phyloP scores from a whole-genome alignment of 2,888 invertebrate species.

The Lottia gigantea region DNA sequence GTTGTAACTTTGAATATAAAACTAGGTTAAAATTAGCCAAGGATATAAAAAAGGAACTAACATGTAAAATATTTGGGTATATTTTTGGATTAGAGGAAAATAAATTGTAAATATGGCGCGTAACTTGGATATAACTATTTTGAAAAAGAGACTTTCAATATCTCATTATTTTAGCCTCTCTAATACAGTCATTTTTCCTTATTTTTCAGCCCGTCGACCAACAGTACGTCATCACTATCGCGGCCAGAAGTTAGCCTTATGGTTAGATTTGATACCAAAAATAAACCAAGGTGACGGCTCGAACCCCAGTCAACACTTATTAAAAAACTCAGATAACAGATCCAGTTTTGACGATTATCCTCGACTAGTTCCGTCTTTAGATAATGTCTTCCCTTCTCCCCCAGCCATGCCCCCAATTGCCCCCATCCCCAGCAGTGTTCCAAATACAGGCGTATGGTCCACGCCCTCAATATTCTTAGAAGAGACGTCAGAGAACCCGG shows the following conservation, averaged over 20 bases:
- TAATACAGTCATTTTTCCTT: conserved; percentile 15
- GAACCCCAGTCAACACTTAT: conserved; percentile 87
- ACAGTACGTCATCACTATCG: conserved; percentile 93
- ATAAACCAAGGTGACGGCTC: conserved; percentile 83
- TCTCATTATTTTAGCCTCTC: too few relatives aligned
- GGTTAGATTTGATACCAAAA: conserved; percentile 94
- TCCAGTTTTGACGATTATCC: conserved; percentile 86
- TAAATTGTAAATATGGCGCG: too few relatives aligned
- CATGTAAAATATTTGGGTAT: too few relatives aligned
- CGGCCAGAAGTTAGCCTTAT: conserved; percentile 93
- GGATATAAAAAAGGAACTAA: too few relatives aligned
- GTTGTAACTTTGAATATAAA: too few relatives aligned
- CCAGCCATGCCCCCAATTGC: conserved; percentile 58
- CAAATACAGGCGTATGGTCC: conserved; percentile 19
- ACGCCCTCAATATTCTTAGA: conserved; percentile 18
- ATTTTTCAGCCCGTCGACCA: conserved; percentile 83
- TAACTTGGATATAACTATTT: too few relatives aligned
- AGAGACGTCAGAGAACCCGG: conserved; percentile 15
- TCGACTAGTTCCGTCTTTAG: conserved; percentile 73
- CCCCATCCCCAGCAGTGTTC: conserved; percentile 25
- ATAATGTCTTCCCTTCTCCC: conserved; percentile 44
- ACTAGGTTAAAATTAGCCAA: too few relatives aligned
- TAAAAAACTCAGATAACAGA: conserved; percentile 85
- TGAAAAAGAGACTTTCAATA: too few relatives aligned
- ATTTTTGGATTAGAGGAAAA: too few relatives aligned